These are phyloP conservation scores for Falco biarmicus DNA, from an alignment of 2,797 vertebrate species.

Conservation along the genomic window DNA sequence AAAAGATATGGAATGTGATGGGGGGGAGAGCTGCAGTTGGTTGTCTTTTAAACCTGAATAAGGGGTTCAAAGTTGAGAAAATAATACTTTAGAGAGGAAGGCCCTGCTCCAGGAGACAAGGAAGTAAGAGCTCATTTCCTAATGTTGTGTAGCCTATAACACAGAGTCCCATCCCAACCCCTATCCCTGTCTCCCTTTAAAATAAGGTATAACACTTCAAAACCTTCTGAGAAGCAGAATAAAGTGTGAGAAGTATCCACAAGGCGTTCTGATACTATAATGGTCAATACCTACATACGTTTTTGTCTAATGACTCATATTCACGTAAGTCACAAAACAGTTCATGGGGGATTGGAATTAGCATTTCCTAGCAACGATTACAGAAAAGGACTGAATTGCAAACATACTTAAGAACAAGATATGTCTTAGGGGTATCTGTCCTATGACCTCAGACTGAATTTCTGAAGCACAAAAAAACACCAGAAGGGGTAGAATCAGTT, in stretches of 20 bases:
- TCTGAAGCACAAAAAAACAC: background rate
- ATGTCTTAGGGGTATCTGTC: background rate
- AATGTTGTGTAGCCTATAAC: background rate
- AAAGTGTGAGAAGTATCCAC: background rate
- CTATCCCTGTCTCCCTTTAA: background rate
- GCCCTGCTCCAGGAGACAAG: background rate
- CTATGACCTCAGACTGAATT: background rate
- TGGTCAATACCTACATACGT: background rate
- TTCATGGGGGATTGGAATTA: background rate
- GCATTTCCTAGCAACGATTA: background rate
- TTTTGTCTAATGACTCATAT: background rate
- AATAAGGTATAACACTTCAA: background rate
- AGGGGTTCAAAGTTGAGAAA: background rate
- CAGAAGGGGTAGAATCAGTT: background rate
- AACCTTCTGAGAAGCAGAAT: background rate
- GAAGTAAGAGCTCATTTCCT: background rate
- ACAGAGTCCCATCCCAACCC: background rate
- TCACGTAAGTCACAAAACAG: background rate
- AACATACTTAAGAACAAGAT: background rate
- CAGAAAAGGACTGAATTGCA: background rate
- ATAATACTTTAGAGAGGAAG: background rate
- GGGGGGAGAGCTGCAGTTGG: background rate
- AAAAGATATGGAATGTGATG: background rate
- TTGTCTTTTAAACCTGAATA: background rate
- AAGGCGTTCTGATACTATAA: background rate